phyloP scores from a whole-genome alignment of 2,113 vertebrate species.

The Prionailurus bengalensis region DNA sequence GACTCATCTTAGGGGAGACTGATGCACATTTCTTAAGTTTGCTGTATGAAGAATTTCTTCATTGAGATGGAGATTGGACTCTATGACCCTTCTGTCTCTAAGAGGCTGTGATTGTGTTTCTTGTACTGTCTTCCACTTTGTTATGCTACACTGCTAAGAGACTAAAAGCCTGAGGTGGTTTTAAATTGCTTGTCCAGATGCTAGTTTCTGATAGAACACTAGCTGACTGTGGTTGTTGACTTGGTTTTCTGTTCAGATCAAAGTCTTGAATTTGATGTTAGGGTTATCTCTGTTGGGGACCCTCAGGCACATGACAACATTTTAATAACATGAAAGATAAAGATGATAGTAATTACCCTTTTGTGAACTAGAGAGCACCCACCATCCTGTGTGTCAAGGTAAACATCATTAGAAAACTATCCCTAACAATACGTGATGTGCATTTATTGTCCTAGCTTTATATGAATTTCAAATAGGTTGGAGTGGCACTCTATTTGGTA shows the following conservation, averaged over 20 bases:
- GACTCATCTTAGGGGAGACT: not conserved
- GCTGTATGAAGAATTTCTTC: not conserved
- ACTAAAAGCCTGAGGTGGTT: slow-evolving; percentile 61
- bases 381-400: not conserved
- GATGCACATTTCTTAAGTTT: not conserved
- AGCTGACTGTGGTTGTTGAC: slow-evolving; percentile 20
- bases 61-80: not conserved
- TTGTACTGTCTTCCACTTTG: slow-evolving; percentile 4
- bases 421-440: not conserved
- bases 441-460: not conserved
- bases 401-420: not conserved
- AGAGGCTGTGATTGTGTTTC: not conserved
- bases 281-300: not conserved
- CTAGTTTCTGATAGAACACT: slow-evolving; percentile 63
- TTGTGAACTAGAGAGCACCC: not conserved
- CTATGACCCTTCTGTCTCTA: not conserved
- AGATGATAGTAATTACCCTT: not conserved
- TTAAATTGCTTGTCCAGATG: slow-evolving; percentile 69
- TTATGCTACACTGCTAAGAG: not conserved
- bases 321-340: not conserved
- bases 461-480: not conserved
- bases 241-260: slow-evolving; percentile 28
- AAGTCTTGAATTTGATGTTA: slow-evolving; percentile 38
- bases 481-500: not conserved
- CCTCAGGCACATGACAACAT: not conserved